Evolutionary conservation across 2,888 invertebrate species (phyloP).

Genomic region (Fragum fragum): DNA sequence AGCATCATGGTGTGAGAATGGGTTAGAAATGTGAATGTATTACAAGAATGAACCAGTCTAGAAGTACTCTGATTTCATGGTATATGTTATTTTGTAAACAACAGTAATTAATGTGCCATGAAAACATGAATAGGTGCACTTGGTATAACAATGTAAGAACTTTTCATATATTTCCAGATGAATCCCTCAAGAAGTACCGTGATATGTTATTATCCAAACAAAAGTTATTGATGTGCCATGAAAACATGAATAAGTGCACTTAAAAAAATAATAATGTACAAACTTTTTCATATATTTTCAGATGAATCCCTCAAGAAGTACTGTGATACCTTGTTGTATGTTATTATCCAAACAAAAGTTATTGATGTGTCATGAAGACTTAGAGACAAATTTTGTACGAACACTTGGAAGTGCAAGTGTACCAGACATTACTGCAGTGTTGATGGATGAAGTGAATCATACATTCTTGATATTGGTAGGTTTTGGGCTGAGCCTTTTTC

Average conservation of each 20-base stretch:
- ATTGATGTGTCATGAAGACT: conserved; percentile 86
- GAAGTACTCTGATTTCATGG: conserved; percentile 78
- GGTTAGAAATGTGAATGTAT: no score
- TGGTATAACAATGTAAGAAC: no score
- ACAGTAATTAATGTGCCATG: conserved; percentile 85
- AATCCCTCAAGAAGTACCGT: conserved; percentile 63
- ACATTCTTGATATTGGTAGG: conserved; percentile 85
- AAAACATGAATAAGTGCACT: conserved; percentile 85
- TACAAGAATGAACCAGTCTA: conserved; percentile 45
- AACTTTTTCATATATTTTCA: conserved; percentile 32
- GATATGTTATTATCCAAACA: conserved; percentile 80
- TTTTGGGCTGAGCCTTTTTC: no score
- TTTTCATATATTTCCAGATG: conserved; percentile 43
- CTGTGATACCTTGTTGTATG: conserved; percentile 83
- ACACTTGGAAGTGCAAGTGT: conserved; percentile 84
- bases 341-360: conserved; percentile 82
- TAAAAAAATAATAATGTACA: no score
- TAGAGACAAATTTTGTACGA: conserved; percentile 84
- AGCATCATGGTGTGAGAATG: no score
- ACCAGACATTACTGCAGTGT: conserved; percentile 81
- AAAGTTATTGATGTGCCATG: conserved; percentile 85
- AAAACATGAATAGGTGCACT: conserved; percentile 51
- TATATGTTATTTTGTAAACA: conserved; percentile 82
- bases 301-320: conserved; percentile 58
- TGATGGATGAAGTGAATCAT: conserved; percentile 75